Evolutionary conservation across 2,797 vertebrate genomes (phyloP).

Genomic region (Pipistrellus pygmaeus): DNA sequence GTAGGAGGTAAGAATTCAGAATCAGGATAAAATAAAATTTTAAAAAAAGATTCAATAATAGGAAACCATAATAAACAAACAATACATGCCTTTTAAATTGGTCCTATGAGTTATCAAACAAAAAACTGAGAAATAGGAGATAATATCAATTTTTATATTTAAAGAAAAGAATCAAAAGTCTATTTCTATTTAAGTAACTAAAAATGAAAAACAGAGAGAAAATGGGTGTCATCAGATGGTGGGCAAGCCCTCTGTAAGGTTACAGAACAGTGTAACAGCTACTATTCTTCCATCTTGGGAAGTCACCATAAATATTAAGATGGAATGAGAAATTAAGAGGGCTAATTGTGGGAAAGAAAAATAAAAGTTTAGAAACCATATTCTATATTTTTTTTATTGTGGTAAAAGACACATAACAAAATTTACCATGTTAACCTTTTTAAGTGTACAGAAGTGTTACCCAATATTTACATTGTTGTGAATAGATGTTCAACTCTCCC

Average conservation of each 20-base stretch:
- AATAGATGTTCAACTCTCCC: background rate
- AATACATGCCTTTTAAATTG: background rate
- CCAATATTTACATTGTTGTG: background rate
- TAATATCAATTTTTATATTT: background rate
- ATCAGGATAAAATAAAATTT: background rate
- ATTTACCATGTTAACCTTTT: background rate
- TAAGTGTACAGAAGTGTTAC: background rate
- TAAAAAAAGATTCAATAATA: background rate
- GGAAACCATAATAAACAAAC: background rate
- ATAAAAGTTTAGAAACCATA: slow-evolving; percentile 19
- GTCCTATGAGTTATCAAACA: background rate
- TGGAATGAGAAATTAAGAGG: background rate
- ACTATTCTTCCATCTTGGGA: background rate
- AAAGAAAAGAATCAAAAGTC: background rate
- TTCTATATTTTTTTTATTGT: background rate
- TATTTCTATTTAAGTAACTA: background rate
- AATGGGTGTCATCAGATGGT: background rate
- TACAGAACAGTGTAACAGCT: background rate
- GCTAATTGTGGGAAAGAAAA: background rate
- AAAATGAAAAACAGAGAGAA: background rate
- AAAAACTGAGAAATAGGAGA: background rate
- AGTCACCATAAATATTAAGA: background rate
- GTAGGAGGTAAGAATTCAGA: background rate
- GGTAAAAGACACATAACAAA: background rate
- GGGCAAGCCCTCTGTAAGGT: background rate